Evolutionary conservation across 2,888 invertebrate species (phyloP), one percentile per base, ranked within the genome.

Genomic region (Catocala fraxini): DNA sequence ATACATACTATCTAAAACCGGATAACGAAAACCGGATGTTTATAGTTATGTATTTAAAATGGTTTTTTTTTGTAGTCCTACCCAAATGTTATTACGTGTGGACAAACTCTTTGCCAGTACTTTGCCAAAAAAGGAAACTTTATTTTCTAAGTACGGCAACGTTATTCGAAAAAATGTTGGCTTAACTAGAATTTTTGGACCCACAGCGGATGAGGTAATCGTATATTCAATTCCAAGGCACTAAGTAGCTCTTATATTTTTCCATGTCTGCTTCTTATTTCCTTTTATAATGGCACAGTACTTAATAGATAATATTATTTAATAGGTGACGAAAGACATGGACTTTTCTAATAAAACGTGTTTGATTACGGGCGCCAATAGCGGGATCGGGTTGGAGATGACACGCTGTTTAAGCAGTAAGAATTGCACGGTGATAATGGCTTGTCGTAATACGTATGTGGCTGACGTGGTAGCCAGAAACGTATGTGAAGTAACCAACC

Each of bases 341-440:
- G 98, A 99, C 87, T 92, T 99, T 65, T 95, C 96, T 51, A 96
- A 96, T 2, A 97, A 97, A 89, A 93, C 97, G 57, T 98, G 97
- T 6, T 89, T 99, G 10, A 95, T 99, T 43, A 99, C 99, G 11
- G 99, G 99, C n/a, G 97, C 98, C 0, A 99, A 97, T 89, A 95
- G 96, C 75, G 99, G 99, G n/a, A 98, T 99, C 77, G 99, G 99
- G 11, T 96, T 96, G 85, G 99, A 99, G 94, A 98, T 98, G 41
- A 97, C 98, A 0, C 95, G 96, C 68, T 97, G 97, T 2, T 88
- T 99, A 63, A 97, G 96, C 11, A 94, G 96, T 45, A 97, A 97
- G 83, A 97, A 98, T 11, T 98, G 98, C 82, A 95, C 95, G 52
- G 97, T 99, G 0, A 95, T 98, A 45, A 95, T 99, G 89, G 98